These are phyloP conservation scores for Caenorhabditis sinica DNA, from an alignment of 2,888 invertebrate genomes.

Conservation along the genomic window DNA sequence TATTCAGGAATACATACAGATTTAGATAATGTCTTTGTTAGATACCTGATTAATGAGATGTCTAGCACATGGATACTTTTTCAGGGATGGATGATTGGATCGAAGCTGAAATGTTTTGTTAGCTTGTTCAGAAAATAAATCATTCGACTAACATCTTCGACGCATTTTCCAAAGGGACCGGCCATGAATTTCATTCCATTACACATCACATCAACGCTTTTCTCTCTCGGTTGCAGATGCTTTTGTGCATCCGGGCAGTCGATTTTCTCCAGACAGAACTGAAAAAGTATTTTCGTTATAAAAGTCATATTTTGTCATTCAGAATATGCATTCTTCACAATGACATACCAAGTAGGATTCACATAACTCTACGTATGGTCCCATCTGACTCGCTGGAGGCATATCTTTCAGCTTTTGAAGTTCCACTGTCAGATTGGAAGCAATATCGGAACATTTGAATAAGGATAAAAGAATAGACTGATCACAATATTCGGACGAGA, in stretches of 20 bases:
- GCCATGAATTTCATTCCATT: slow-evolving; percentile 25
- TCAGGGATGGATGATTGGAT: background rate
- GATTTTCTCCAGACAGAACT: slow-evolving; percentile 32
- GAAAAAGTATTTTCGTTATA: background rate
- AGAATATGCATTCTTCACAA: background rate
- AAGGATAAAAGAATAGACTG: slow-evolving; percentile 27
- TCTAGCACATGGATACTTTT: slow-evolving; percentile 16
- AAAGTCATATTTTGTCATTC: too few species aligned
- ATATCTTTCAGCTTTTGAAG: slow-evolving; percentile 29
- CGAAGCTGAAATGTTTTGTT: background rate
- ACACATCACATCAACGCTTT: slow-evolving; percentile 15
- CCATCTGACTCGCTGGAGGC: slow-evolving; percentile 39
- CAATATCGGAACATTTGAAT: slow-evolving; percentile 44
- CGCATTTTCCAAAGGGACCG: slow-evolving; percentile 18
- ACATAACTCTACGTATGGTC: slow-evolving; percentile 23
- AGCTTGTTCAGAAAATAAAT: background rate
- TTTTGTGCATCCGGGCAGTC: slow-evolving; percentile 45
- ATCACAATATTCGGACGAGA: slow-evolving; percentile 30
- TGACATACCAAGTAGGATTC: slow-evolving; percentile 31
- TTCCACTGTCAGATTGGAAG: slow-evolving; percentile 22
- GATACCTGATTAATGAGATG: slow-evolving; percentile 12
- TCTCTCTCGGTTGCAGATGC: slow-evolving; percentile 36
- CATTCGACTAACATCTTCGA: background rate
- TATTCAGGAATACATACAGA: background rate
- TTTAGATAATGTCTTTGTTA: background rate